Evolutionary conservation across 1,140 invertebrate species (phyloP), one percentile per base, ranked within the genome.

Genomic region (Euura lappo): DNA sequence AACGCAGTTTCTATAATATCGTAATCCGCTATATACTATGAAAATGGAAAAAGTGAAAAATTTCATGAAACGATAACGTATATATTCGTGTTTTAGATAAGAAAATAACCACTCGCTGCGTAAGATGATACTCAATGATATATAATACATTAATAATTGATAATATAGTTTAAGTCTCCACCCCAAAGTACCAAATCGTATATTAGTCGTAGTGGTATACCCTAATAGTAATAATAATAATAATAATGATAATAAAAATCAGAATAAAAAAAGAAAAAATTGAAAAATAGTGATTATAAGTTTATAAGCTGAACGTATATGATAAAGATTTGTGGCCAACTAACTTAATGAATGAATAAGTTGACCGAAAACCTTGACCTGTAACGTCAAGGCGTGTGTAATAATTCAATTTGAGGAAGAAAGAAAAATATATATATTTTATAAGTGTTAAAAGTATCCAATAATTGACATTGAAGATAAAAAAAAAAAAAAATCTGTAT

Each of bases 181-280:
- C 47, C 47, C 47, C n/a, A 67, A 67, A 67, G 66, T 67, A 67
- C 66, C 66, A 67, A 67, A 67, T 67, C 6, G 28, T 67, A 67
- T 11, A 28, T 44, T 67, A 67, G 66, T 8, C 66, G 66, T 67
- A 67, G 13, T 13, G 2, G n/a, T 28, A 28, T 28, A 28, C 28
- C 28, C 28, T 28, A 28, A 28, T 28, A 28, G 28, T 28, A 28
- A 28, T 28, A 28, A 28, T 28, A 28, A 28, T 28, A 28, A 28
- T 28, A 28, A 28, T 28, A 28, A 28, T 28, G 28, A 28, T 28
- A 64, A 13, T 64, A 13, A 64, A 13, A 2, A 10, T 1, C 8
- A 10, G 60, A 64, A 13, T 64, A 13, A 28, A 28, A 28, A 6
- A 6, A 6, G 66, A 8, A 8, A 44, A 67, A 1, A 13, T 64